A percentile compares a stretch with the other conserved stretches of the same genome.
Conservation (phyloP, 2,888 invertebrate genomes). For the Nasonia oneida region DNA sequence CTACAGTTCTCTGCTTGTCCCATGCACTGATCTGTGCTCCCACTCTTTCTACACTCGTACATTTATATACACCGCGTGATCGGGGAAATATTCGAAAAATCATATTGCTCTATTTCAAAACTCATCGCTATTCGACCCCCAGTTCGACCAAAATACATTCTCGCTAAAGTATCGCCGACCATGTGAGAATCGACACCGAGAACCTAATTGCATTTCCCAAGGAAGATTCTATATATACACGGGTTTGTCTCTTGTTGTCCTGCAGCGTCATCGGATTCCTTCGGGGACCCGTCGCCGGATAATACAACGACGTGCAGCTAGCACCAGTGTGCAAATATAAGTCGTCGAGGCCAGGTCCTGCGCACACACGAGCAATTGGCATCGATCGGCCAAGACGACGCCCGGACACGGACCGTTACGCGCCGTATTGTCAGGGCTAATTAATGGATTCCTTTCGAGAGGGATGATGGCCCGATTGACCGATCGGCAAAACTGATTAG, state of each 20-base stretch:
- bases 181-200: constrained; percentile 2
- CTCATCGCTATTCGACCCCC: not conserved
- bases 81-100: not conserved
- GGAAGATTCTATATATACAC: not conserved
- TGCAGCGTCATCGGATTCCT: constrained; percentile 41
- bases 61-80: not conserved
- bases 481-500: constrained; percentile 48
- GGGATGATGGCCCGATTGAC: not conserved
- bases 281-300: not conserved
- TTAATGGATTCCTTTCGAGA: constrained; percentile 48
- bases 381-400: constrained; percentile 23
- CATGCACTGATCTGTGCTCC: not conserved
- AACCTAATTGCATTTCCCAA: constrained; percentile 66
- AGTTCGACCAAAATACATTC: not conserved
- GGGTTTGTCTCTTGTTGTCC: not conserved
- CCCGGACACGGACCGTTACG: constrained; percentile 11
- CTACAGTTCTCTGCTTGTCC: not conserved
- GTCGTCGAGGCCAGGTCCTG: not conserved
- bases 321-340: not conserved
- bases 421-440: constrained; percentile 40
- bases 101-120: not conserved
- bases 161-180: not conserved
- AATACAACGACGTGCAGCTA: not conserved
- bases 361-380: not conserved
- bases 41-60: not conserved